Base-by-base conservation (phyloP, 2,888 invertebrate genomes). In the Melolontha melolontha region DNA sequence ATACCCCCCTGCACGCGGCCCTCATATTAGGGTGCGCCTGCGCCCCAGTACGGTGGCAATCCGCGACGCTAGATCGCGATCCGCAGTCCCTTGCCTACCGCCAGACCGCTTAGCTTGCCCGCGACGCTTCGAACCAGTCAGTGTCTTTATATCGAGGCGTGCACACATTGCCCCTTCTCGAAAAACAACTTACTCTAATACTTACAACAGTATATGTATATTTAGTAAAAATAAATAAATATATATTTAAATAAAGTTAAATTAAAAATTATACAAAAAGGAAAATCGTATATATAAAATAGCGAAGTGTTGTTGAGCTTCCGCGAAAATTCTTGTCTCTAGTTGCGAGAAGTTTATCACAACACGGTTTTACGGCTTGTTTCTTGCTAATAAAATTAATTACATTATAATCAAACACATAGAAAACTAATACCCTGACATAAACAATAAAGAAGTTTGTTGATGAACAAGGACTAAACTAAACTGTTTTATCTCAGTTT, bases 31-130 rank as follows among this genome's bases (percentile, higher is more conserved):
- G 59, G 39, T 62, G 64, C 72, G 68, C 71, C 70, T 68, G 73
- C 72, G 68, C 67, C 69, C 42, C 64, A 63, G 70, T 76, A 62
- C 47, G 47, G 34, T 62, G 75, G 74, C 71, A 66, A 47, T 47
- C 73, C 76, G 77, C 79, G 79, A 75, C 77, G 76, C 79, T 79
- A 80, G 80, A 79, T 83, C 82, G 82, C 85, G 82, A 80, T 81
- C 75, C 75, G 76, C 83, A 82, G 81, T 83, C 82, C 83, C 83
- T 82, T 80, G 82, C 83, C 83, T 82, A 82, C 81, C 82, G 83
- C 83, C 83, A 82, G 83, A 81, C 79, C 82, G 83, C 82, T 82
- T 83, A 82, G 82, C 82, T 83, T 83, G 82, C 82, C 82, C 82
- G 81, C 82, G 81, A 81, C 81, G 82, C 82, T 82, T 82, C 71